These are phyloP conservation scores for Haplochromis burtoni DNA, from an alignment of 2,113 vertebrate genomes.

Conservation along the genomic window DNA sequence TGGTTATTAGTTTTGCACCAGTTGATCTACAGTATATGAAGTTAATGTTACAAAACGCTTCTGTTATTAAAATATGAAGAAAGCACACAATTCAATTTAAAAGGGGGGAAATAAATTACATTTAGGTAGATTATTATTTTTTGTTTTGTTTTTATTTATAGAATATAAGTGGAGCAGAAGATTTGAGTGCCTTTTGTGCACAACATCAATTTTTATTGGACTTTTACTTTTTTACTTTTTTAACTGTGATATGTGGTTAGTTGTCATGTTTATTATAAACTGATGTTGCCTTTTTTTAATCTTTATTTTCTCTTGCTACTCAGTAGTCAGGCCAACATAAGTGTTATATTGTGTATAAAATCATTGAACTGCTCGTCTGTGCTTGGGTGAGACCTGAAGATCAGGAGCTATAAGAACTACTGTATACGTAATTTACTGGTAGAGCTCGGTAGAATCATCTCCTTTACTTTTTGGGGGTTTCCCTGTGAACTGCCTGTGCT, in stretches of 20 bases:
- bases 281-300: constrained; percentile 30
- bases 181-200: constrained; percentile 69
- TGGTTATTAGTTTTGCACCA: constrained; percentile 7
- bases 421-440: constrained; percentile 37
- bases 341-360: neutral
- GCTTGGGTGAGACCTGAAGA: neutral
- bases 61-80: constrained; percentile 8
- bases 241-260: constrained; percentile 39
- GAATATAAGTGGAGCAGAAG: constrained; percentile 18
- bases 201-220: constrained; percentile 55
- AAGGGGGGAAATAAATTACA: constrained; percentile 1
- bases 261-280: constrained; percentile 39
- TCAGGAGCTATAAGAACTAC: constrained; percentile 24
- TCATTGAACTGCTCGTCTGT: constrained; percentile 1
- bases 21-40: neutral
- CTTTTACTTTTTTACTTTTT: constrained; percentile 54
- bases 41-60: neutral
- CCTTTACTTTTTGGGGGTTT: neutral
- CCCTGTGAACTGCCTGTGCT: constrained; percentile 56
- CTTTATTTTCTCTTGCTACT: constrained; percentile 6
- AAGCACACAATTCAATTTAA: constrained; percentile 39
- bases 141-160: constrained; percentile 46
- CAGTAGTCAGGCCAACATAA: neutral
- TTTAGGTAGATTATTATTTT: constrained; percentile 39
- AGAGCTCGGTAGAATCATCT: constrained; percentile 34